Evolutionary conservation across 2,888 invertebrate species (phyloP), one percentile per base, ranked within the genome.

Genomic region (Brachylomia viminalis): DNA sequence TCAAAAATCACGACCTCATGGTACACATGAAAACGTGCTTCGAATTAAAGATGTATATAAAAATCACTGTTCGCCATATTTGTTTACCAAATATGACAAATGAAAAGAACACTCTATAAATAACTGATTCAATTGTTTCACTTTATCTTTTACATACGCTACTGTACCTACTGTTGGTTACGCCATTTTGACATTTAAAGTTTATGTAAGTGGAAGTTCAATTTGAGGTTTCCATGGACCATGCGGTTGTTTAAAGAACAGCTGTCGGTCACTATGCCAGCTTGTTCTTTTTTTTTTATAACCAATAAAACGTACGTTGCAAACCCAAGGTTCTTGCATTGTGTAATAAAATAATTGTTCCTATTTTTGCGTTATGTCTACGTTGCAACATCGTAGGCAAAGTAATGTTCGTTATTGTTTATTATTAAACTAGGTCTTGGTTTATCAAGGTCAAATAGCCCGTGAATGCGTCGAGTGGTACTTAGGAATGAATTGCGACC

Each of bases 171-270:
- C 5, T 10, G 30, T 33, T 33, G n/a, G 52, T 75, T 78, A 80
- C 77, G 71, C 71, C 30, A 66, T 77, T 84, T 70, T 64, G 30
- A 23, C 38, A 66, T 79, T 85, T 54, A 62, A 61, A 49, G 13
- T 33, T 85, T 85, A 76, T 49, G 38, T 72, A 79, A 72, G 33
- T 56, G 3, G 59, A 80, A 85, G 76, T 84, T 80, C 77, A 74
- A 75, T 78, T 81, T 77, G 72, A 80, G 45, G 77, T 76, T 74
- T 80, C 73, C 69, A 70, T 66, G 59, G 49, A 11, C 73, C 69
- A 70, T 66, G 59, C 54, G 13, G 33, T 38, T 38, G 33, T 72
- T 84, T n/a, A 20, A 64, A 67, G 38, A 72, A 70, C 65, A 80
- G 70, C 73, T n/a, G n/a, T n/a, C 68, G 73, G 61, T 23, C 45